phyloP scores from a whole-genome alignment of 2,797 vertebrate genomes.

The Benthosema pterotum region DNA sequence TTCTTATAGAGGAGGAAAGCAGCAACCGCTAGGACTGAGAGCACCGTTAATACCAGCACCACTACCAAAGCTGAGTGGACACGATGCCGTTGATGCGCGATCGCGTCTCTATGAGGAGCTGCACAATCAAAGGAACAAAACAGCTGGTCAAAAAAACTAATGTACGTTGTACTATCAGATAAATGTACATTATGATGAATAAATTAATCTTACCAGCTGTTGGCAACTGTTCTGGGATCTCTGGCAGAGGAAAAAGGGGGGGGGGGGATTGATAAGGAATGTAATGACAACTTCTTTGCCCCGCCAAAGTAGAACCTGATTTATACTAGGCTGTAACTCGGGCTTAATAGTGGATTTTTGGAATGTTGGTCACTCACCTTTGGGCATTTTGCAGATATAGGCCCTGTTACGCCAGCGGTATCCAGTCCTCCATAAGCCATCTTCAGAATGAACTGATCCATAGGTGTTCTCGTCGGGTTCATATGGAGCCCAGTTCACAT shows the following conservation, averaged over 20 bases:
- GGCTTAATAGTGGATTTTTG: constrained; percentile 1
- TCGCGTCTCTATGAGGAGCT: constrained; percentile 20
- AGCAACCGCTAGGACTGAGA: constrained; percentile 25
- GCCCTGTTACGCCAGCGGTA: constrained; percentile 55
- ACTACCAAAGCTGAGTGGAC: constrained; percentile 56
- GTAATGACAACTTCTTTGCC: no score
- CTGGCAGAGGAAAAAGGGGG: constrained; percentile 42
- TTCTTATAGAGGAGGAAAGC: constrained; percentile 66
- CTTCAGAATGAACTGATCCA: constrained; percentile 36
- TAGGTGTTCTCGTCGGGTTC: constrained; percentile 29
- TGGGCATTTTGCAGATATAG: constrained; percentile 70
- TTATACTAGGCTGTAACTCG: neutral
- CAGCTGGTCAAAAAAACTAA: no score
- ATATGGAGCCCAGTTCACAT: constrained; percentile 61
- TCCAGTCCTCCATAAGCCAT: constrained; percentile 63
- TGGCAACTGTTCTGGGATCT: neutral
- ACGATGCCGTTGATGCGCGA: constrained; percentile 34
- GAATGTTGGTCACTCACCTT: constrained; percentile 57
- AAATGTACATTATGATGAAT: neutral
- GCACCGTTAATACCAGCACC: constrained; percentile 49
- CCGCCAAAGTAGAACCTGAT: no score
- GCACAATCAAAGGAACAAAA: constrained; percentile 1
- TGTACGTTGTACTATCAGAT: no score
- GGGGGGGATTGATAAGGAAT: neutral
- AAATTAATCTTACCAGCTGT: constrained; percentile 43